Base-by-base conservation (phyloP, 2,113 vertebrate species). In the Leptodactylus fuscus region DNA sequence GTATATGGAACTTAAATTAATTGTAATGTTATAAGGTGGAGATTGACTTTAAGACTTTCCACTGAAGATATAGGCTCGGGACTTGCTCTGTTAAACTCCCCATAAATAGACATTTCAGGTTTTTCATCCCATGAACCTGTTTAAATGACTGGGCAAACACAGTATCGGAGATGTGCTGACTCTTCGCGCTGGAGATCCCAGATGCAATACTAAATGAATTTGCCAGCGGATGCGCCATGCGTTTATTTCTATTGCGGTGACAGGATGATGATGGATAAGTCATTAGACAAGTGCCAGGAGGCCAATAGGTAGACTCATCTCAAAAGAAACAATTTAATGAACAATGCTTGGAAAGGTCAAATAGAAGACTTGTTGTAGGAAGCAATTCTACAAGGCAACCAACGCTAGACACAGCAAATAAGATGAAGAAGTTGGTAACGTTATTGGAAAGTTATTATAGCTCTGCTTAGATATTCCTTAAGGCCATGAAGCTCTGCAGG, bases 201-300 rank as follows among this genome's bases (percentile, higher is more conserved):
- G 48, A 80, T 60, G 77, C 38, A 80, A 80, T 44, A 80, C 36
- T 80, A 80, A 80, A 80, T 58, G 55, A 62, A 80, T 80, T 62
- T 80, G 38, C 77, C 51, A n/a, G 15, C 41, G 77, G 77, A 60
- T 80, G 77, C 5, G n/a, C 77, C 53, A 60, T 41, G 32, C 53
- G 55, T 62, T 62, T 27, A 80, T 60, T 60, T 62, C 77, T 62
- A 62, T 80, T 80, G 15, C 8, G 34, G 77, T 24, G 53, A 62
- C 77, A 80, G 22, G 34, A 89, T 82, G 46, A 12, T 13, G 24
- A 86, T 49, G 85, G 74, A 89, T 85, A 36, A 88, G 12, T 11
- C 88, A 87, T 88, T 8, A 8, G 51, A 44, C 55, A 9, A 53
- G 85, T 85, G 70, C 85, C 87, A 29, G 77, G 77, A 44, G 77